These are phyloP conservation scores for Actinopyga echinites DNA, from an alignment of 53 echinoderm and acorn worm species.

Conservation along the genomic window DNA sequence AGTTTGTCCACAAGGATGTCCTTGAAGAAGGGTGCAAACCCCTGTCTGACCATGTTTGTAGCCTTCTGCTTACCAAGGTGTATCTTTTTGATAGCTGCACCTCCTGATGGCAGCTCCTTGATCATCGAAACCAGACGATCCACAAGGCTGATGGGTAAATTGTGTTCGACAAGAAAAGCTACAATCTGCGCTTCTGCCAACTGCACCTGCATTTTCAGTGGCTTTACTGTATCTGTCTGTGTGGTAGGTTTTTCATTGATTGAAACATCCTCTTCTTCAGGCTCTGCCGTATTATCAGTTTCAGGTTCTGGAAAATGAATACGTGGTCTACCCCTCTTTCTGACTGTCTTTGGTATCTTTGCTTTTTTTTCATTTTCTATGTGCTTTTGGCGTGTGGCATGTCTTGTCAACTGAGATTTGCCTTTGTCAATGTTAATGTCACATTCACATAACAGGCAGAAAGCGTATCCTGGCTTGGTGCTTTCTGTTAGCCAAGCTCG, in stretches of 20 bases:
- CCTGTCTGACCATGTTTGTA: slow-evolving; percentile 45
- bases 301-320: too few relatives aligned
- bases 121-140: slow-evolving; percentile 44
- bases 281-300: too few relatives aligned
- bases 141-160: slow-evolving; percentile 25
- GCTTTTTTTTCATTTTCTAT: not conserved
- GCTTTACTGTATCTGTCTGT: not conserved
- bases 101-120: slow-evolving; percentile 23
- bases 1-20: slow-evolving; percentile 25
- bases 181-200: slow-evolving; percentile 43
- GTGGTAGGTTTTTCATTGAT: too few relatives aligned
- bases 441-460: slow-evolving; percentile 36
- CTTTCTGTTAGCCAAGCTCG: slow-evolving; percentile 7
- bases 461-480: not conserved
- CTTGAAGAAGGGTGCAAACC: slow-evolving; percentile 29
- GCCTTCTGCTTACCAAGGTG: slow-evolving; percentile 44
- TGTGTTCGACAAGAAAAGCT: slow-evolving; percentile 51
- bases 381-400: slow-evolving; percentile 11
- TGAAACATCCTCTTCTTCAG: too few relatives aligned
- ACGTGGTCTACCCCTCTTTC: too few relatives aligned
- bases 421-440: slow-evolving; percentile 28
- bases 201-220: not conserved
- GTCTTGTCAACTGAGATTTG: not conserved
- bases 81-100: slow-evolving; percentile 24
- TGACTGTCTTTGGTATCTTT: too few relatives aligned